Evolutionary conservation across 2,888 invertebrate genomes (phyloP).

Genomic region (Lamellibrachia satsuma): DNA sequence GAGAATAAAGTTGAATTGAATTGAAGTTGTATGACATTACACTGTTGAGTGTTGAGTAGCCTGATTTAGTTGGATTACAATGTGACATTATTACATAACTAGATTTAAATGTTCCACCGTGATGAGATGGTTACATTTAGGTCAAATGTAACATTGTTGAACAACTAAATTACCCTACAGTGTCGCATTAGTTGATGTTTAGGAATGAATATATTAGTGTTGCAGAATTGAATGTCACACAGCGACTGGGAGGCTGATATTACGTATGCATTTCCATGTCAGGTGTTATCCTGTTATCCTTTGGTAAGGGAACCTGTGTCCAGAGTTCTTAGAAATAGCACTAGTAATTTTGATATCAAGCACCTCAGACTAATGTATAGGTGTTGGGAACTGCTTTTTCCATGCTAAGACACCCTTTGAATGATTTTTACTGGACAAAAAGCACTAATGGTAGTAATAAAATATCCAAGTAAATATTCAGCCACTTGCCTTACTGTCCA

Average conservation of each 20-base stretch:
- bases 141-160: background rate
- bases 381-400: background rate
- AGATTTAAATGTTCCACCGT: background rate
- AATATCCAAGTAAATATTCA: background rate
- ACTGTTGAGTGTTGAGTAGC: background rate
- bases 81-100: background rate
- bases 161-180: background rate
- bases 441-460: background rate
- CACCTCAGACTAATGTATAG: background rate
- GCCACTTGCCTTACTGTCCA: background rate
- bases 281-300: background rate
- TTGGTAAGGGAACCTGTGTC: background rate
- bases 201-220: slow-evolving; percentile 8
- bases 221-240: background rate
- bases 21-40: background rate
- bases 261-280: background rate
- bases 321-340: background rate
- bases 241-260: background rate
- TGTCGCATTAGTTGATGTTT: background rate
- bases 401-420: background rate
- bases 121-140: background rate
- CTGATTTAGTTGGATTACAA: background rate
- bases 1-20: too few species aligned
- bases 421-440: background rate
- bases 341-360: background rate